phyloP scores from a whole-genome alignment of 2,797 vertebrate genomes.

The Intellagama lesueurii region DNA sequence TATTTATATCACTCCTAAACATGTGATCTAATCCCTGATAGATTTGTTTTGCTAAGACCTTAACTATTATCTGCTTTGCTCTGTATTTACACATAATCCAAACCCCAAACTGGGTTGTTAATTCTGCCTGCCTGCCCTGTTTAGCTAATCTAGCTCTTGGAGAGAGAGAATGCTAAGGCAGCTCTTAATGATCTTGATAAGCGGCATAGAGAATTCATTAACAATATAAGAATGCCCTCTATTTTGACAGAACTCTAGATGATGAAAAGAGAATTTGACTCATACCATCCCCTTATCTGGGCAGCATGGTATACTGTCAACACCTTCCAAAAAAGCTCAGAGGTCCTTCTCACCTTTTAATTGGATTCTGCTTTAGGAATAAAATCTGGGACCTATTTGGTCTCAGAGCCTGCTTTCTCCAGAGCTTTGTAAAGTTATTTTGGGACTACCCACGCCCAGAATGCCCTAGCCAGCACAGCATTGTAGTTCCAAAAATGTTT shows the following conservation, averaged over 20 bases:
- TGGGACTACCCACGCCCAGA: too few species aligned
- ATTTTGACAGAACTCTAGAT: background rate
- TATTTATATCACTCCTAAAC: conserved; percentile 13
- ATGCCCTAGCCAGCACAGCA: too few species aligned
- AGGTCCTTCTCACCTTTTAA: background rate
- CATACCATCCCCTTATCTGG: too few species aligned
- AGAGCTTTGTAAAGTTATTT: too few species aligned
- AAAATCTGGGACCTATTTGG: background rate
- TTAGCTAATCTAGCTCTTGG: background rate
- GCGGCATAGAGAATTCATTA: background rate
- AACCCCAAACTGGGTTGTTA: background rate
- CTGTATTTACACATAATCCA: background rate
- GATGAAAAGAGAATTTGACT: background rate
- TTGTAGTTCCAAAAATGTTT: too few species aligned
- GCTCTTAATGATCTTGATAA: background rate
- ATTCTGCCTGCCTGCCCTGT: background rate
- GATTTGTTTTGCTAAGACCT: conserved; percentile 45
- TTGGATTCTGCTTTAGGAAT: background rate
- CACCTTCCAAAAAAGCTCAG: background rate
- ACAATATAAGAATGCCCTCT: background rate
- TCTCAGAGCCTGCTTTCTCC: too few species aligned
- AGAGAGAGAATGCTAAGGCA: background rate
- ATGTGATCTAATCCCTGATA: conserved; percentile 30
- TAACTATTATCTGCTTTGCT: conserved; percentile 13
- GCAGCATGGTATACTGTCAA: background rate